Conservation (phyloP, 30 jellyfish, hydroid and myxozoan genomes). For the Turritopsis rubra region DNA sequence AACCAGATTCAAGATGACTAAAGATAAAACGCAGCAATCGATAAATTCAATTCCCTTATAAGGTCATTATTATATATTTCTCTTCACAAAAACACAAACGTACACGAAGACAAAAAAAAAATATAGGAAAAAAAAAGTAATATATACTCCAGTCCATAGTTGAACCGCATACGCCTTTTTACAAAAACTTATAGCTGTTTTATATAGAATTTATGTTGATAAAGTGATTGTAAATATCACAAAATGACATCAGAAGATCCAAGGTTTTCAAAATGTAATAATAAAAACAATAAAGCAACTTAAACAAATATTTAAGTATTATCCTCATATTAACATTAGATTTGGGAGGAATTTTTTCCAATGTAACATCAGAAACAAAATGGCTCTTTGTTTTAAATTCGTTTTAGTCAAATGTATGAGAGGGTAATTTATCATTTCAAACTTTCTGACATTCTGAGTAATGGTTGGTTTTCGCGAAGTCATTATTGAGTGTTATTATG, state of each 20-base stretch:
- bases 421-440: background rate
- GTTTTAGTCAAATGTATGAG: background rate
- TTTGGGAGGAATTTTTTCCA: background rate
- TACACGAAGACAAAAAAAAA: background rate
- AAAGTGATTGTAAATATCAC: background rate
- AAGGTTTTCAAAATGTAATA: background rate
- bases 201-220: background rate
- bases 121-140: background rate
- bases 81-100: background rate
- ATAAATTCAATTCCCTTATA: background rate
- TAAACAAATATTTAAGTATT: background rate
- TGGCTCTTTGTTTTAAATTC: background rate
- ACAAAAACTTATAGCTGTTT: background rate
- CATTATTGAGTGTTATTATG: background rate
- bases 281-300: background rate
- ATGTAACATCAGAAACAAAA: background rate
- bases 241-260: background rate
- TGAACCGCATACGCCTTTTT: background rate
- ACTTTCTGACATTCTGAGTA: background rate
- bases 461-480: background rate
- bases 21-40: background rate
- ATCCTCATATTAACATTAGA: background rate
- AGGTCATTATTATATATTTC: background rate
- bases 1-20: background rate
- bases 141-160: background rate